phyloP scores from a whole-genome alignment of 2,888 invertebrate species.

The Pelosia muscerda region DNA sequence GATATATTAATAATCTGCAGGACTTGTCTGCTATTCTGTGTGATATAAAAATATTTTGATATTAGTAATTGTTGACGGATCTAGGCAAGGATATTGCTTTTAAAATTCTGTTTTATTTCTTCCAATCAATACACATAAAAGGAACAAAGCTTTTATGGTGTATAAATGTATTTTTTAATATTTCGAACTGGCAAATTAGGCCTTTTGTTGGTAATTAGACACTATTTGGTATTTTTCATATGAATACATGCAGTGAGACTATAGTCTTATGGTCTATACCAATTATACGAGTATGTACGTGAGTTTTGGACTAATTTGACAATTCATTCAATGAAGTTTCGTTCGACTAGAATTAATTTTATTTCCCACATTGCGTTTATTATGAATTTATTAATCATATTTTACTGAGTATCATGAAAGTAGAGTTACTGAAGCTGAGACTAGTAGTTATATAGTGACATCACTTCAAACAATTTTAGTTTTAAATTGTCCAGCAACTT shows the following conservation, averaged over 20 bases:
- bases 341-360: background rate
- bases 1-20: background rate
- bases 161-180: background rate
- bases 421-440: background rate
- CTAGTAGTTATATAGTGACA: too few relatives aligned
- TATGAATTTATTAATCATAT: background rate
- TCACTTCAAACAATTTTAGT: too few relatives aligned
- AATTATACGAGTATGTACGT: background rate
- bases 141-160: background rate
- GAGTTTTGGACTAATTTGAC: background rate
- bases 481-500: too few relatives aligned
- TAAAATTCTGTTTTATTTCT: background rate
- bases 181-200: slow-evolving; percentile 3
- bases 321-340: background rate
- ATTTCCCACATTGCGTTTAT: background rate
- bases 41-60: slow-evolving; percentile 1
- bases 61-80: background rate
- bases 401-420: background rate
- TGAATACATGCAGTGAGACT: background rate
- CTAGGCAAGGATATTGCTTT: slow-evolving; percentile 5
- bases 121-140: background rate
- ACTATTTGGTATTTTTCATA: background rate
- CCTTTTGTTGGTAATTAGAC: background rate
- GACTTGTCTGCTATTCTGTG: background rate
- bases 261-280: background rate